A percentile compares a stretch with the other conserved stretches of the same genome.
Evolutionary conservation across 2,888 invertebrate species (phyloP).

Genomic region (Agapetus fuscipes): DNA sequence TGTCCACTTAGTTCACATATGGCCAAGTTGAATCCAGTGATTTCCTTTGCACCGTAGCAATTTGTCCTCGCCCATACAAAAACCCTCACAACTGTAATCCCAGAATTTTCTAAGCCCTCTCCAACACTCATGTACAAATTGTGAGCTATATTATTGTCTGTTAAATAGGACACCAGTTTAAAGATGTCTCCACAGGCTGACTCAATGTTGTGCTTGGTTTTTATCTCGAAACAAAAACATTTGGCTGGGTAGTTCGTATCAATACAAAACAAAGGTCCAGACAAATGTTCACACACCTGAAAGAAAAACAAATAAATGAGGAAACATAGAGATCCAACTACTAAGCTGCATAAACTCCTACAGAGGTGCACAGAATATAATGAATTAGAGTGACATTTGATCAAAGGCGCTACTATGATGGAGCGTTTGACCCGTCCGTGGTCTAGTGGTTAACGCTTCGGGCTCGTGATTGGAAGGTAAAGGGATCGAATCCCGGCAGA

Average conservation of each 20-base stretch:
- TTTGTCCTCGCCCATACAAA: slow-evolving; percentile 58
- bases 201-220: slow-evolving; percentile 27
- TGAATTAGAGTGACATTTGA: too few relatives aligned
- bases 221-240: slow-evolving; percentile 59
- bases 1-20: slow-evolving; percentile 70
- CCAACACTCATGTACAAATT: slow-evolving; percentile 63
- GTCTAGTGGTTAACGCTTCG: too few relatives aligned
- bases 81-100: slow-evolving; percentile 41
- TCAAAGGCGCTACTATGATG: too few relatives aligned
- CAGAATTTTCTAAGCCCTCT: slow-evolving; percentile 24
- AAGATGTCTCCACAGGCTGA: slow-evolving; percentile 33
- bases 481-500: too few relatives aligned
- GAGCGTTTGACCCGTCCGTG: too few relatives aligned
- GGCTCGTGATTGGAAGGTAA: too few relatives aligned
- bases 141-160: slow-evolving; percentile 57
- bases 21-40: slow-evolving; percentile 56
- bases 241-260: slow-evolving; percentile 48
- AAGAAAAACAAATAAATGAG: too few relatives aligned
- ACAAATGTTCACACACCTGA: slow-evolving; percentile 47
- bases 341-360: too few relatives aligned
- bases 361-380: too few relatives aligned
- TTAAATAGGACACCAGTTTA: slow-evolving; percentile 46
- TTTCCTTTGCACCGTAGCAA: slow-evolving; percentile 46
- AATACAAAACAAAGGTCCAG: slow-evolving; percentile 43
- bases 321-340: too few relatives aligned